A percentile compares a stretch with the other conserved stretches of the same genome.
These are phyloP conservation scores for Chaetodon trifasciatus DNA, from an alignment of 2,797 vertebrate genomes.

Conservation along the genomic window DNA sequence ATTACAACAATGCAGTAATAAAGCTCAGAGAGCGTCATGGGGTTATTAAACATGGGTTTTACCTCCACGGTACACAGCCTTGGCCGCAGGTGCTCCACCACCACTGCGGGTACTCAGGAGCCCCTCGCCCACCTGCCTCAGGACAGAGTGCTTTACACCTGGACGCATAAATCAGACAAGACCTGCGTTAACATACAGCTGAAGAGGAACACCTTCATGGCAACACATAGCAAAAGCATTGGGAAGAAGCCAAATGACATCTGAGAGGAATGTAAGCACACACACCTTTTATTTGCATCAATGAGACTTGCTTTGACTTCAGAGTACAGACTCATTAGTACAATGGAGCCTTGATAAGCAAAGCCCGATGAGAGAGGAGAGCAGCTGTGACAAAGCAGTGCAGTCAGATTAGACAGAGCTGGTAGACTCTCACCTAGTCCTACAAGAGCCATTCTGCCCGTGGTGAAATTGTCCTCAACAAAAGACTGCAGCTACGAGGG, in stretches of 20 bases:
- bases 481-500: conserved; percentile 89
- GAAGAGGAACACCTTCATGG: not conserved
- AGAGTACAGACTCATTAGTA: not conserved
- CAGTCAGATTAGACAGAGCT: not conserved
- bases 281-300: not conserved
- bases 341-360: not conserved
- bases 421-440: conserved; percentile 88
- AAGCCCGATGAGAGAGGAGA: not conserved
- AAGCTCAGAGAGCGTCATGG: not conserved
- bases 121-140: conserved; percentile 91
- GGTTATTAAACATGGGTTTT: conserved; percentile 9
- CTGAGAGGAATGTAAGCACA: not conserved
- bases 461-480: conserved; percentile 92
- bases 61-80: conserved; percentile 91
- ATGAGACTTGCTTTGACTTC: not conserved
- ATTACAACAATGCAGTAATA: fast-evolving
- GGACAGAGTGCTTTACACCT: conserved; percentile 91
- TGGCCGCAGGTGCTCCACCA: conserved; percentile 81
- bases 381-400: not conserved
- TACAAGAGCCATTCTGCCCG: conserved; percentile 92
- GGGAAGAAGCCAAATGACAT: conserved; percentile 18
- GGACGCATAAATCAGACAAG: conserved; percentile 25
- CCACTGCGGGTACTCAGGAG: conserved; percentile 88
- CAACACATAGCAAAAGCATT: conserved; percentile 3
- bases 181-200: not conserved